Conservation (phyloP, 2,797 vertebrate species). For the Nannoperca australis region DNA sequence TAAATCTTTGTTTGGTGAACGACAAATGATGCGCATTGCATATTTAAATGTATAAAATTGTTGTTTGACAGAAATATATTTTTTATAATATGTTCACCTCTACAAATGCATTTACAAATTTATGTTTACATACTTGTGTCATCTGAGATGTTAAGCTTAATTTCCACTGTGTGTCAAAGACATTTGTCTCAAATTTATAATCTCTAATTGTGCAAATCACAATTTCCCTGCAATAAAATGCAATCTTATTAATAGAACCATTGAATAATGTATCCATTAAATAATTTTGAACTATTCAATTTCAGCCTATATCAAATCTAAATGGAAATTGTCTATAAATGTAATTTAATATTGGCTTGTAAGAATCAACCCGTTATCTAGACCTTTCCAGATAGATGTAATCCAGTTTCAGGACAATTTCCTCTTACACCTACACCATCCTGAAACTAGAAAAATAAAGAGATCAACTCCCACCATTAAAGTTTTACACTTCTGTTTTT, state of each 20-base stretch:
- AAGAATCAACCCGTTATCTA: constrained; percentile 41
- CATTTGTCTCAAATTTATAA: background rate
- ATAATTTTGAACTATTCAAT: background rate
- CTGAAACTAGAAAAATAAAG: constrained; percentile 19
- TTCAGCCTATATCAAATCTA: background rate
- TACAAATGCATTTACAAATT: background rate
- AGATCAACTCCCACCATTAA: constrained; percentile 22
- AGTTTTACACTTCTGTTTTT: background rate
- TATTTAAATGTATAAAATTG: background rate
- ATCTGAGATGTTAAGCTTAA: background rate
- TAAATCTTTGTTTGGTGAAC: constrained; percentile 57
- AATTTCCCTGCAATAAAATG: background rate
- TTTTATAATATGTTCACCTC: background rate
- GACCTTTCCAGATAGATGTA: background rate
- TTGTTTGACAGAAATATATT: background rate
- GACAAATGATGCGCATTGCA: constrained; percentile 30
- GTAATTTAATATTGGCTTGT: constrained; percentile 17
- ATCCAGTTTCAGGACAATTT: constrained; percentile 49
- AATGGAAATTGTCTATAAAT: constrained; percentile 18
- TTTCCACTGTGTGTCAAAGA: background rate
- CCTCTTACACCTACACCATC: constrained; percentile 32
- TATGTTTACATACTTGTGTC: background rate
- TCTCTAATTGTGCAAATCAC: background rate
- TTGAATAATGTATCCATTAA: background rate
- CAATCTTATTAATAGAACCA: background rate